These are phyloP conservation scores for Pachyramphus minor DNA, from an alignment of 2,113 vertebrate genomes.

Conservation along the genomic window DNA sequence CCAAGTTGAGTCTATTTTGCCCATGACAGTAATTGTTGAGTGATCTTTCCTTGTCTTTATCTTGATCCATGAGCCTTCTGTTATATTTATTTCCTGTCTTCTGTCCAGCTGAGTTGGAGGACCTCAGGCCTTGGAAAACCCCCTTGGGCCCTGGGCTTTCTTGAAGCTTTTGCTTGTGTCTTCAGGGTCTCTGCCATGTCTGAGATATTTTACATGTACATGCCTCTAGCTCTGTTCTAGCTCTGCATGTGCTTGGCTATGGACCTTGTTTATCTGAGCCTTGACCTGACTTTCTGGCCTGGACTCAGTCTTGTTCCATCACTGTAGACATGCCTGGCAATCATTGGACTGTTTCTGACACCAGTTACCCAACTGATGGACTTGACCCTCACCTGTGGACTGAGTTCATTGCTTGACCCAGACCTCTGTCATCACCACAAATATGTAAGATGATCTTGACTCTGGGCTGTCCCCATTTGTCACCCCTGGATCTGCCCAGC, in stretches of 20 bases:
- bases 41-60: neutral
- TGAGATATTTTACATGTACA: neutral
- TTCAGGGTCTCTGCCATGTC: neutral
- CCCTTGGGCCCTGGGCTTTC: neutral
- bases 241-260: neutral
- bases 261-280: neutral
- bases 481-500: neutral
- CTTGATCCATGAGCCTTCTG: neutral
- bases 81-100: neutral
- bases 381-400: neutral
- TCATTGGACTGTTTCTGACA: rapidly evolving
- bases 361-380: neutral
- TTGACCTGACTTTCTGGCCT: neutral
- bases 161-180: neutral
- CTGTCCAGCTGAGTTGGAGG: neutral
- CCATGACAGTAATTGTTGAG: neutral
- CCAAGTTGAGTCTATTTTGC: neutral
- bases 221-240: neutral
- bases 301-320: neutral
- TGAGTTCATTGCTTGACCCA: neutral
- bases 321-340: neutral
- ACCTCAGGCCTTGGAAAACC: neutral
- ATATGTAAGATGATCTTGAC: neutral
- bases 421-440: neutral
- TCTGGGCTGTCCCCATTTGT: neutral